phyloP scores from a whole-genome alignment of 2,113 vertebrate genomes.

The Alligator sinensis region DNA sequence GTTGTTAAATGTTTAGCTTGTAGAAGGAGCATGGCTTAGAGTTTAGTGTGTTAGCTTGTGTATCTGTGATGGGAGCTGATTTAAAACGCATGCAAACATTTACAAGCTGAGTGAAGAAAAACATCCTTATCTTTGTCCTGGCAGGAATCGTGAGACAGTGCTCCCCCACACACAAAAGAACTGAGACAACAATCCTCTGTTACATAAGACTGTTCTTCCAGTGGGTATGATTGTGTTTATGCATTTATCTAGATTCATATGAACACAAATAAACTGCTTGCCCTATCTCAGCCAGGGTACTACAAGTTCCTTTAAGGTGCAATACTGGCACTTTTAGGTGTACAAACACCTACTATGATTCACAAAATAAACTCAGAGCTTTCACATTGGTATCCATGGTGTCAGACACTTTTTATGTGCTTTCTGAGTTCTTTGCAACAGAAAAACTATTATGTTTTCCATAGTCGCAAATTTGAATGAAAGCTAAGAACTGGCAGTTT shows the following conservation, averaged over 20 bases:
- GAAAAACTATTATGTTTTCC: too few relatives aligned
- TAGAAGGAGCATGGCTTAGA: not conserved
- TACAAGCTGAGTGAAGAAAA: rapidly evolving
- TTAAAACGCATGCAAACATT: not conserved
- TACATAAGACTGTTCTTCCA: rapidly evolving
- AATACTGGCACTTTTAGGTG: too few relatives aligned
- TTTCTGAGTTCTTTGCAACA: too few relatives aligned
- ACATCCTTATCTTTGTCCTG: rapidly evolving
- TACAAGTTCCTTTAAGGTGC: not conserved
- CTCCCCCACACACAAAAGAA: not conserved
- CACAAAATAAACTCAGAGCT: too few relatives aligned
- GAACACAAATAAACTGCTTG: rapidly evolving
- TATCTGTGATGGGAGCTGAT: not conserved
- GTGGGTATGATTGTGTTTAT: rapidly evolving
- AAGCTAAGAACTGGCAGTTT: too few relatives aligned
- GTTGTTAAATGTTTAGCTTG: not conserved
- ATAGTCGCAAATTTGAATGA: too few relatives aligned
- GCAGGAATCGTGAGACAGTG: not conserved
- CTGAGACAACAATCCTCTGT: not conserved
- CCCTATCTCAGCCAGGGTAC: rapidly evolving
- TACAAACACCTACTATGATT: too few relatives aligned
- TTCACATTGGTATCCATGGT: too few relatives aligned
- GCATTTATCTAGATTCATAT: rapidly evolving
- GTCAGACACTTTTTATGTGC: too few relatives aligned
- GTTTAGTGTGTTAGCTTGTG: not conserved